Evolutionary conservation across 2,797 vertebrate species (phyloP), one percentile per base, ranked within the genome.

Genomic region (Pseudopleuronectes americanus): DNA sequence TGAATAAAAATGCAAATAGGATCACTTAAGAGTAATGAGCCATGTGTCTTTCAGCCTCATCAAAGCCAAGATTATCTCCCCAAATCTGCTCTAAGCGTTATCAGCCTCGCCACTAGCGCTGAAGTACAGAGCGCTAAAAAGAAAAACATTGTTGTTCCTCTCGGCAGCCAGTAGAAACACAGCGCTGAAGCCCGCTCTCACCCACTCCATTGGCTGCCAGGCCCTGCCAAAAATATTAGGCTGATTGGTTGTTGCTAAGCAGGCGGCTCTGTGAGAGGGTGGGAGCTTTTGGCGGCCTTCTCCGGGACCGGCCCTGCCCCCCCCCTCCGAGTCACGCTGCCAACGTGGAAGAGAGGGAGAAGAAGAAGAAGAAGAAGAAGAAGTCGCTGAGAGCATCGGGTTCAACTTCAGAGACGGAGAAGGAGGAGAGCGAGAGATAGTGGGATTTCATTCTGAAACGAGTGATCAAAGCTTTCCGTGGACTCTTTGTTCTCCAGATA

Each of bases 161-260:
- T 13, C 84, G 77, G 74, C 87, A 64, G 63, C 93, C 92, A 92
- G 90, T 90, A 79, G 86, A 84, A 90, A 87, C 84, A 74, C 84
- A 74, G 83, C 41, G 19, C 77, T 80, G 80, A 87, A 91, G 79
- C 83, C 64, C 47, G 75, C 76, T 86, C 88, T 73, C 90, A 68
- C 72, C 80, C 76, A 80, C 81, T 62, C 67, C 7, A 95, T 95
- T 94, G 94, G 94, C 92, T 93, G 85, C 28, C 36, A 61, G 64
- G 60, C 64, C 81, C 84, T 90, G 90, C 91, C 92, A 94, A 94
- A 95, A 94, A 92, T 91, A 91, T 93, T 89, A 90, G 90, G 90
- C 90, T 90, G 93, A 94, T 95, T 94, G 94, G 94, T 87, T 95
- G 95, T 95, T 95, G 94, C 95, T 93, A 95, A 95, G 94, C 94